A percentile compares a stretch with the other conserved stretches of the same genome.
These are phyloP conservation scores for Aramus guarauna DNA, from an alignment of 2,113 vertebrate genomes.

Conservation along the genomic window DNA sequence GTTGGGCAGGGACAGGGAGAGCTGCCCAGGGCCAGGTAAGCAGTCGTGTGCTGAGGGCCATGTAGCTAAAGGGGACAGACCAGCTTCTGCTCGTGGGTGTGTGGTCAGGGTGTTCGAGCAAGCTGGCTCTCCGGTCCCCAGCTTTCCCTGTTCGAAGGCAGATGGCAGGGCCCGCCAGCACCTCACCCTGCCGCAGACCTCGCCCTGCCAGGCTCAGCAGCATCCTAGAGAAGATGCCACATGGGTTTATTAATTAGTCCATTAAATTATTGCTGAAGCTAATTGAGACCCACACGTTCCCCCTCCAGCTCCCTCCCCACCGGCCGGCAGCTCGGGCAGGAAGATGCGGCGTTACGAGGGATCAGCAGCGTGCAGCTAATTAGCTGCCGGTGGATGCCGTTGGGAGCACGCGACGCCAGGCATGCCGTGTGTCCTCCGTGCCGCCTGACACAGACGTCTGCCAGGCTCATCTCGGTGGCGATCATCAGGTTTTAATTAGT, in stretches of 20 bases:
- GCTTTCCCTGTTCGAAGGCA: background rate
- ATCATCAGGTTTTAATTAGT: slow-evolving; percentile 56
- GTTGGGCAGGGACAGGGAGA: background rate
- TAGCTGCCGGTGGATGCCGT: background rate
- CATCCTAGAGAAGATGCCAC: background rate
- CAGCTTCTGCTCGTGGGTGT: fast-evolving
- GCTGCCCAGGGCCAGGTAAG: background rate
- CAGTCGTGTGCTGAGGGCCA: background rate
- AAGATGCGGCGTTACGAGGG: background rate
- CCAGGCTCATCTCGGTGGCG: background rate
- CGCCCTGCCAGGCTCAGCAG: background rate
- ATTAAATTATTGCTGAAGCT: background rate
- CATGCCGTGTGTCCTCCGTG: background rate
- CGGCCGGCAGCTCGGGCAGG: background rate
- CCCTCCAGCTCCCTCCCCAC: background rate
- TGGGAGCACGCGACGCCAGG: background rate
- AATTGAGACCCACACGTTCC: background rate
- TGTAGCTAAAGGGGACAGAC: fast-evolving
- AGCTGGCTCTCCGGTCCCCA: background rate
- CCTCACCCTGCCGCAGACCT: background rate
- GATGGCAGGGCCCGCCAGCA: background rate
- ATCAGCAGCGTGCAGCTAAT: background rate
- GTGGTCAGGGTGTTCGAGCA: background rate
- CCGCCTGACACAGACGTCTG: background rate
- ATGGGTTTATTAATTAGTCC: background rate